These are phyloP conservation scores for Lagorchestes hirsutus DNA, from an alignment of 2,797 vertebrate genomes.

Conservation along the genomic window DNA sequence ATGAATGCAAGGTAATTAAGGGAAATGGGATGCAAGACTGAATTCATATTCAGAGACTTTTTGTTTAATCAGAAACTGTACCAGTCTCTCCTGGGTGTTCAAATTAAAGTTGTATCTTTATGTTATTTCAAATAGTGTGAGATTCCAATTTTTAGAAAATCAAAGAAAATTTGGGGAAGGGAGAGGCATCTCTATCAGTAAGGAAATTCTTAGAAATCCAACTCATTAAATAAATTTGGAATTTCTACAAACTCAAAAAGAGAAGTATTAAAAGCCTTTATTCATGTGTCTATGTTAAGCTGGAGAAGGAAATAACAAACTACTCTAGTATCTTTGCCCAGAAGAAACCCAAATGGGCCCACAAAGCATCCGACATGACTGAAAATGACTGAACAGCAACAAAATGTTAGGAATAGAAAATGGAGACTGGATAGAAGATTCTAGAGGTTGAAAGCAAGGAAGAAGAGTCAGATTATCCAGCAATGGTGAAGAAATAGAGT, in stretches of 20 bases:
- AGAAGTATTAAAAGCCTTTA: background rate
- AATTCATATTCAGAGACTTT: slow-evolving; percentile 18
- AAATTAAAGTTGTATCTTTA: slow-evolving; percentile 41
- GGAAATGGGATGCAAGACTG: slow-evolving; percentile 13
- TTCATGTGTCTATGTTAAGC: background rate
- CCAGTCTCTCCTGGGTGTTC: slow-evolving; percentile 28
- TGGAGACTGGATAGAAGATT: background rate
- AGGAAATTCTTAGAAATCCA: slow-evolving; percentile 35
- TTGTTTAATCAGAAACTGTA: background rate
- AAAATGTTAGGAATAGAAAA: background rate
- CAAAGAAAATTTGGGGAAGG: background rate
- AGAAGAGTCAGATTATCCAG: background rate
- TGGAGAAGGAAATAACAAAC: background rate
- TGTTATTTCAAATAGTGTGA: slow-evolving; percentile 39
- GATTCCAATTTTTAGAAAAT: slow-evolving; percentile 35
- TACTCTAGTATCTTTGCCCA: background rate
- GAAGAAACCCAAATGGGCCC: background rate
- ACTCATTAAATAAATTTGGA: slow-evolving; percentile 34
- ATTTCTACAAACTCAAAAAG: slow-evolving; percentile 20
- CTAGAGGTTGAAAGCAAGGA: background rate
- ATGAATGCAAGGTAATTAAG: too few species aligned
- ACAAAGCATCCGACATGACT: background rate
- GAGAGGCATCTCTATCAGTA: background rate
- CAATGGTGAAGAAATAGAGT: background rate
- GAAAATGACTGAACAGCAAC: background rate